Conservation (phyloP, 2,888 invertebrate genomes). For the Lysandra bellargus region DNA sequence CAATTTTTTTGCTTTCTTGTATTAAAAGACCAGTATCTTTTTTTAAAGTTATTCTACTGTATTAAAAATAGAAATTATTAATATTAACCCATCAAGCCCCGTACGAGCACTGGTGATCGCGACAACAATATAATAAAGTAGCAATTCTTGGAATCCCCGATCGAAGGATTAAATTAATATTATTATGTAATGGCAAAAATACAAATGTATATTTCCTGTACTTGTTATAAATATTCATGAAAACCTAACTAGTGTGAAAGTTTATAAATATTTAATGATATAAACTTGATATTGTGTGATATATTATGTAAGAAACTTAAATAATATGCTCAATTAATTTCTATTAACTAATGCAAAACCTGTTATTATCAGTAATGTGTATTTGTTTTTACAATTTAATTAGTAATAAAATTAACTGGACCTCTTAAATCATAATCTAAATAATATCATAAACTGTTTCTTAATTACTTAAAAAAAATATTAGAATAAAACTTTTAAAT, state of each 20-base stretch:
- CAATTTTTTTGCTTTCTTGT: background rate
- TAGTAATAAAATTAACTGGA: background rate
- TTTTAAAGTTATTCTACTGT: no score
- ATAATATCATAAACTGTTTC: no score
- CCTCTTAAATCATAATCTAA: conserved; percentile 4
- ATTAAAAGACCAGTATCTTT: background rate
- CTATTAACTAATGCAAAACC: background rate
- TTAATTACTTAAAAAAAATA: no score
- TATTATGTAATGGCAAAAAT: background rate
- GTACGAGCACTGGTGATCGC: no score
- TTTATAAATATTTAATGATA: background rate
- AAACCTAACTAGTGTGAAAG: background rate
- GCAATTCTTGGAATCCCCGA: no score
- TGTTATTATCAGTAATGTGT: background rate
- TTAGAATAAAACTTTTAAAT: no score
- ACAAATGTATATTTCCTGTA: background rate
- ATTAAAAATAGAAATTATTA: background rate
- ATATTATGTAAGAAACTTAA: background rate
- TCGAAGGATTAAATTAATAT: no score
- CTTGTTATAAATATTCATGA: background rate
- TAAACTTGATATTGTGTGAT: background rate
- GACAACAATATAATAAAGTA: no score
- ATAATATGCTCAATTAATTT: background rate
- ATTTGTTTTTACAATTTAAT: background rate
- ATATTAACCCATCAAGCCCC: background rate